Conservation (phyloP, 2,113 vertebrate species). For the Myotis lucifugus region DNA sequence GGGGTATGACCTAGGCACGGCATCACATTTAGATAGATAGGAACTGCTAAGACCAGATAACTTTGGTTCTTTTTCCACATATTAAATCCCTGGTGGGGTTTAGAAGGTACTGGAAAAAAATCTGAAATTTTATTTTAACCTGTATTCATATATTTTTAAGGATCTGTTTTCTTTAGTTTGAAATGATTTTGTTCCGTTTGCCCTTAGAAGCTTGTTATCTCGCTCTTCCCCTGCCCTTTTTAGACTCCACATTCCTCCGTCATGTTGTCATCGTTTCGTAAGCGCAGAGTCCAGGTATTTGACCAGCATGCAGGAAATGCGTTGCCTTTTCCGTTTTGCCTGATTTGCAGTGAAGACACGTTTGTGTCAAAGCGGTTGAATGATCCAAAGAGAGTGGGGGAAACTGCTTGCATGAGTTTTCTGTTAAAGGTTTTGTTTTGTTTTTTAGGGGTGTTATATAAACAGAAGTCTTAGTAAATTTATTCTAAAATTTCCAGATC, state of each 20-base stretch:
- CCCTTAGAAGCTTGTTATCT: conserved; percentile 80
- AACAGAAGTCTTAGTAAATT: conserved; percentile 52
- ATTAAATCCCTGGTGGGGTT: neutral
- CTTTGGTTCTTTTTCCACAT: neutral
- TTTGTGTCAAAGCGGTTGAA: conserved; percentile 58
- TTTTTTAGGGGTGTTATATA: conserved; percentile 31
- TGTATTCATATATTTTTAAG: neutral
- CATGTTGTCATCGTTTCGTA: conserved; percentile 94
- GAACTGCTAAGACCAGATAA: neutral
- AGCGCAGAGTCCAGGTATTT: conserved; percentile 94
- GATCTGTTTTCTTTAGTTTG: conserved; percentile 30
- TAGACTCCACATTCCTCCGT: conserved; percentile 85
- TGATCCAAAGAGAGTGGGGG: neutral
- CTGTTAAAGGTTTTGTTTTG: conserved; percentile 4
- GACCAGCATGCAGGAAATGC: conserved; percentile 80
- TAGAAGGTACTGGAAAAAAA: neutral
- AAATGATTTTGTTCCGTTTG: conserved; percentile 39
- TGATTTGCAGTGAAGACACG: conserved; percentile 81
- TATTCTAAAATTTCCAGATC: conserved; percentile 59
- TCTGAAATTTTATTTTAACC: neutral
- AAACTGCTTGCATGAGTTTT: conserved; percentile 59
- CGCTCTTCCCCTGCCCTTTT: conserved; percentile 82
- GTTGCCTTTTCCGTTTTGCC: conserved; percentile 75
- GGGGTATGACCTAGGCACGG: neutral
- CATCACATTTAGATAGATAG: neutral